Evolutionary conservation across 1,140 invertebrate genomes (phyloP).

Genomic region (Dendrolimus kikuchii): DNA sequence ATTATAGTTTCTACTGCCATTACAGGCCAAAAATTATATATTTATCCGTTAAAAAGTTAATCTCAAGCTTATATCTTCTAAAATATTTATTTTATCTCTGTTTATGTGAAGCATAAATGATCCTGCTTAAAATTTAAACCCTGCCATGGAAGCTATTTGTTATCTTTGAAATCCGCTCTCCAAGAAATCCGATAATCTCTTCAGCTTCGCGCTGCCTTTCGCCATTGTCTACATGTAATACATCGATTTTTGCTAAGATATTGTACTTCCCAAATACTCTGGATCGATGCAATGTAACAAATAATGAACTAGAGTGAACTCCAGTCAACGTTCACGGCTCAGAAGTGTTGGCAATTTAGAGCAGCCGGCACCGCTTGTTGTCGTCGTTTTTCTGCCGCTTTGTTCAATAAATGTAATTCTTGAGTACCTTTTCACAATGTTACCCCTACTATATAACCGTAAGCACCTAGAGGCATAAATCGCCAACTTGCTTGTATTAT

Average conservation of each 20-base stretch:
- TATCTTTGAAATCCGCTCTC: too few relatives aligned
- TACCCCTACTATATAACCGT: constrained; percentile 20
- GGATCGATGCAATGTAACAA: constrained; percentile 46
- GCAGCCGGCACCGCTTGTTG: constrained; percentile 47
- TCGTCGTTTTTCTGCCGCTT: constrained; percentile 51
- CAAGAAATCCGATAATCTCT: too few relatives aligned
- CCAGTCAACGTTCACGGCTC: constrained; percentile 36
- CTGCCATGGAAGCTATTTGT: too few relatives aligned
- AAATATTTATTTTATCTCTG: too few relatives aligned
- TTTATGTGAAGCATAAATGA: too few relatives aligned
- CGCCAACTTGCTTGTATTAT: too few relatives aligned
- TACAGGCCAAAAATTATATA: constrained; percentile 92
- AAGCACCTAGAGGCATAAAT: constrained; percentile 5
- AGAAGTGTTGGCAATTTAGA: constrained; percentile 53
- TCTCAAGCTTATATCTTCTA: too few relatives aligned
- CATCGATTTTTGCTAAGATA: background rate
- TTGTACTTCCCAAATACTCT: constrained; percentile 18
- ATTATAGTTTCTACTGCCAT: constrained; percentile 99
- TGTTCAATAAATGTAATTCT: constrained; percentile 49
- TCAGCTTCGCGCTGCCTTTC: too few relatives aligned
- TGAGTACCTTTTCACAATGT: constrained; percentile 34
- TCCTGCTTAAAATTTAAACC: too few relatives aligned
- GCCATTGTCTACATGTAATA: too few relatives aligned
- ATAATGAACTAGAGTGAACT: constrained; percentile 55
- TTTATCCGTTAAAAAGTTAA: constrained; percentile 58